These are phyloP conservation scores for Chelidonichthys spinosus DNA, from an alignment of 2,797 vertebrate genomes.

Conservation along the genomic window DNA sequence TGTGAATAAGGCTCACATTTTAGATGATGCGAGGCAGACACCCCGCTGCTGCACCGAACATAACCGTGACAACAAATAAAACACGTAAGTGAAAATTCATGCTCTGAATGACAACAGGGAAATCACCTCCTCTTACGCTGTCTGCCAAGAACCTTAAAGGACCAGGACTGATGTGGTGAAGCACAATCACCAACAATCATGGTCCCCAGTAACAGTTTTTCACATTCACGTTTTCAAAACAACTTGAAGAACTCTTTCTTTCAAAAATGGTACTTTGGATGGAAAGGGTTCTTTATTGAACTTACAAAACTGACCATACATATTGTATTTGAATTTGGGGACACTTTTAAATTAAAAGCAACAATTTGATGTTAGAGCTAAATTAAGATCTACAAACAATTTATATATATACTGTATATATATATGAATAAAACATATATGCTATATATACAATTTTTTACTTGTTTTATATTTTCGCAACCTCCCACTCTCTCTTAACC, in stretches of 20 bases:
- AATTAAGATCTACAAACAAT: no score
- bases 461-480: constrained; percentile 27
- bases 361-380: no score
- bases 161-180: not conserved
- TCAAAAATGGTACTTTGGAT: constrained; percentile 4
- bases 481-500: constrained; percentile 37
- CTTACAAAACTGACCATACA: no score
- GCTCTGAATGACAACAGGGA: constrained; percentile 53
- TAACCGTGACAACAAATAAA: constrained; percentile 63
- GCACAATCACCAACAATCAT: not conserved
- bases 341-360: no score
- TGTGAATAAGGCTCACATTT: constrained; percentile 47
- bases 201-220: not conserved
- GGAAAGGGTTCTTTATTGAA: no score
- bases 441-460: not conserved
- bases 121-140: constrained; percentile 43
- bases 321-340: no score
- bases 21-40: constrained; percentile 29
- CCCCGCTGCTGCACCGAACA: constrained; percentile 36
- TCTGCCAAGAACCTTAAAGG: not conserved
- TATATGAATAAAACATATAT: no score
- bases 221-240: no score
- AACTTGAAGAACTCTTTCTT: not conserved
- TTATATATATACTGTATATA: no score
- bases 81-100: constrained; percentile 63